Conservation (phyloP, 2,888 invertebrate genomes). For the Anarsia innoxiella region DNA sequence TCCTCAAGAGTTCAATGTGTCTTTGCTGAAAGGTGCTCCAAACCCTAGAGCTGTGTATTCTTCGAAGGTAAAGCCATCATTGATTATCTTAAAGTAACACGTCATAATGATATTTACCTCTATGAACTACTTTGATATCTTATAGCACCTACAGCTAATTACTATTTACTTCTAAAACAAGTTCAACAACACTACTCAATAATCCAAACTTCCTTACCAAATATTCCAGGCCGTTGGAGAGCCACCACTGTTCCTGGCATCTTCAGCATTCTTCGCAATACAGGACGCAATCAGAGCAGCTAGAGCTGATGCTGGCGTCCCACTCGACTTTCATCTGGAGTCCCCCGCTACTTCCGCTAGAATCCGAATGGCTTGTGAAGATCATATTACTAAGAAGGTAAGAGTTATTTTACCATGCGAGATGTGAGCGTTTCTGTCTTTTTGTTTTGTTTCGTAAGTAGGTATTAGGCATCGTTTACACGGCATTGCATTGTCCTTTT, state of each 20-base stretch:
- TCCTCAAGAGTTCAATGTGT: slow-evolving; percentile 93
- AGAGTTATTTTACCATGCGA: no score
- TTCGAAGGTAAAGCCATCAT: slow-evolving; percentile 95
- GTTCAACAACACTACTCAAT: not conserved
- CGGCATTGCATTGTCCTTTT: no score
- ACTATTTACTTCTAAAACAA: not conserved
- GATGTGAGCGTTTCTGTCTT: no score
- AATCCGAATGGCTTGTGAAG: slow-evolving; percentile 92
- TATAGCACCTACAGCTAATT: no score
- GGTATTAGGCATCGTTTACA: no score
- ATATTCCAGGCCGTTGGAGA: slow-evolving; percentile 90
- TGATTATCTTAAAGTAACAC: no score
- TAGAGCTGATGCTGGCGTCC: slow-evolving; percentile 79
- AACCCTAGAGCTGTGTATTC: slow-evolving; percentile 95
- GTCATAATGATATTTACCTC: no score
- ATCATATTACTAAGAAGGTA: slow-evolving; percentile 87
- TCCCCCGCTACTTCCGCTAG: slow-evolving; percentile 92
- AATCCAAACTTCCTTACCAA: not conserved
- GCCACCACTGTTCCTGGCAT: slow-evolving; percentile 93
- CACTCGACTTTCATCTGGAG: slow-evolving; percentile 78
- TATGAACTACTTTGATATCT: no score
- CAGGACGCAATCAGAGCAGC: slow-evolving; percentile 90
- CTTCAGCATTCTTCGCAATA: slow-evolving; percentile 92
- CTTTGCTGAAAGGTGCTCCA: slow-evolving; percentile 90
- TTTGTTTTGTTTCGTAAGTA: no score